Percentiles rank a stretch among this genome's conserved stretches.
Evolutionary conservation across 2,888 invertebrate species (phyloP).

Genomic region (Dicyrtoma fusca): DNA sequence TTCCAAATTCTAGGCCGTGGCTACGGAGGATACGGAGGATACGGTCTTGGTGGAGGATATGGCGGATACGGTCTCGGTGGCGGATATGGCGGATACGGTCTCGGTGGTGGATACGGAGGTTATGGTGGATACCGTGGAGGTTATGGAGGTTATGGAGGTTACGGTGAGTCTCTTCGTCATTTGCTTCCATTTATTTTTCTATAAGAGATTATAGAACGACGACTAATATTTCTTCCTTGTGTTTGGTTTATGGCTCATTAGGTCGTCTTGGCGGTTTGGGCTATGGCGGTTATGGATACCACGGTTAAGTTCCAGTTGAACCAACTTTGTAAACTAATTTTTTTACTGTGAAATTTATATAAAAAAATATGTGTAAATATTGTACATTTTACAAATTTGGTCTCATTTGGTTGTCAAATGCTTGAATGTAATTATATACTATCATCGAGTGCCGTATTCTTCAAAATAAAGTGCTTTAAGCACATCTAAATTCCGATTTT

Average conservation of each 20-base stretch:
- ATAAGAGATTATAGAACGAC: too few relatives aligned
- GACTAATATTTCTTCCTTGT: too few relatives aligned
- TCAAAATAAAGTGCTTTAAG: too few relatives aligned
- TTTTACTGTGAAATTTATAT: neutral
- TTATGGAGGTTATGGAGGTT: neutral
- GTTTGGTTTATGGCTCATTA: too few relatives aligned
- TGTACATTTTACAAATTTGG: too few relatives aligned
- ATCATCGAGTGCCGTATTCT: too few relatives aligned
- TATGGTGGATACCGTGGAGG: neutral
- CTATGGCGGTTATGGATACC: neutral
- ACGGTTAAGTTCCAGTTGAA: neutral
- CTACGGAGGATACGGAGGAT: slow-evolving; percentile 28
- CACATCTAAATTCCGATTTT: too few relatives aligned
- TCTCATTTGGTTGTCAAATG: too few relatives aligned
- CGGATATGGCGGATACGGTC: slow-evolving; percentile 28
- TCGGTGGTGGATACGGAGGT: slow-evolving; percentile 30
- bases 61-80: slow-evolving; percentile 19
- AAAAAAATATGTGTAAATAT: neutral
- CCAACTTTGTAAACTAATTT: neutral
- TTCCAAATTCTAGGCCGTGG: neutral
- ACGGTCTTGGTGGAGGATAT: slow-evolving; percentile 9
- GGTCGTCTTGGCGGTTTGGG: too few relatives aligned
- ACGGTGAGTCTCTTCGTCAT: too few relatives aligned
- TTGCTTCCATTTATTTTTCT: too few relatives aligned
- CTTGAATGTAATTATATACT: too few relatives aligned